Conservation (phyloP, 2,797 vertebrate genomes). For the Bradypodion ventrale region DNA sequence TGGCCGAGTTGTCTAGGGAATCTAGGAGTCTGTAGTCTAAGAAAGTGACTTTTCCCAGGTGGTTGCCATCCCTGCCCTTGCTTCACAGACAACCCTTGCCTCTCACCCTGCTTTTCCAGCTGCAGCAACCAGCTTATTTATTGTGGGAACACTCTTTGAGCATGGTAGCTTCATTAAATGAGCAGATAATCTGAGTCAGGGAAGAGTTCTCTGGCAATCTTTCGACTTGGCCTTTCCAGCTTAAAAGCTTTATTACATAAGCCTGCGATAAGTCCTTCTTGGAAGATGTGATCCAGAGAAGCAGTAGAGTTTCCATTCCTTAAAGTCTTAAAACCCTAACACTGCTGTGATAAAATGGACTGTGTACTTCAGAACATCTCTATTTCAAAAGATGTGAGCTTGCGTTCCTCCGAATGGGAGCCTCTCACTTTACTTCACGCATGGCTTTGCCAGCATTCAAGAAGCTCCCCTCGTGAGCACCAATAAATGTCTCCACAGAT, state of each 20-base stretch:
- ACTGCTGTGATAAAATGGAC: constrained; percentile 20
- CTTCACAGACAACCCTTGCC: not conserved
- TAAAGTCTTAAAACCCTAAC: constrained; percentile 28
- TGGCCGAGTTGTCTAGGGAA: not conserved
- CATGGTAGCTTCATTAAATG: constrained; percentile 7
- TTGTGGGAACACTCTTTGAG: not conserved
- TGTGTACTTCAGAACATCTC: constrained; percentile 18
- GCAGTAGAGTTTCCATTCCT: constrained; percentile 36
- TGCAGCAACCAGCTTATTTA: constrained; percentile 12
- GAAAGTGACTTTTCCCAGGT: not conserved
- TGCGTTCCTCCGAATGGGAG: not conserved
- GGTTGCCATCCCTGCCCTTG: too few species aligned
- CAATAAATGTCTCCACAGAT: constrained; percentile 59
- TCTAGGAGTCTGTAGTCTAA: not conserved
- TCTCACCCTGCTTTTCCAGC: not conserved
- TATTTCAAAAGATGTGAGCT: not conserved
- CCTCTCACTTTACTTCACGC: not conserved
- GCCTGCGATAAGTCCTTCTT: constrained; percentile 28
- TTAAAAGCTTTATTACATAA: constrained; percentile 34
- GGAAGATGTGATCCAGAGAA: constrained; percentile 25
- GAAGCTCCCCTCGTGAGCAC: constrained; percentile 49
- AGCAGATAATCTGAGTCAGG: constrained; percentile 26
- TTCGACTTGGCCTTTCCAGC: constrained; percentile 31
- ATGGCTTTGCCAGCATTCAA: constrained; percentile 39
- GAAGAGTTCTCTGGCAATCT: constrained; percentile 7